Evolutionary conservation across 2,113 vertebrate species (phyloP).

Genomic region (Toxostoma redivivum): DNA sequence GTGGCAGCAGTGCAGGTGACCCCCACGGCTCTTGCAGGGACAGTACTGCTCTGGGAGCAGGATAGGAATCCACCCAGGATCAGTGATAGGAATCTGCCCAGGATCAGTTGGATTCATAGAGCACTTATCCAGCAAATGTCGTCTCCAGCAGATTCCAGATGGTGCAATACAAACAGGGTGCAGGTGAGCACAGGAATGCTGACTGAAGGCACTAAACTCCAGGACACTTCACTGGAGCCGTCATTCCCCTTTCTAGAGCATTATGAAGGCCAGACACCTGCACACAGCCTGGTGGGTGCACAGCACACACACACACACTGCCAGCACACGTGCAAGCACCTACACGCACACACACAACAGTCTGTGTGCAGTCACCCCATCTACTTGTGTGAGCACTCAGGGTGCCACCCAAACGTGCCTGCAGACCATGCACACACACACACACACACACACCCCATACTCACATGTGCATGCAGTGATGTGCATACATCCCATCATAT

Average conservation of each 20-base stretch:
- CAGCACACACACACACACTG: neutral
- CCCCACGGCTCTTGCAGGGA: neutral
- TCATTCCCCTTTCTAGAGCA: neutral
- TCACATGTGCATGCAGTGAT: rapidly evolving
- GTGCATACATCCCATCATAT: rapidly evolving
- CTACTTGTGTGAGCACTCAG: neutral
- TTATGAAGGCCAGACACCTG: neutral
- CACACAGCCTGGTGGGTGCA: neutral
- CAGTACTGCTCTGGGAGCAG: neutral
- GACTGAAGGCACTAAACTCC: neutral
- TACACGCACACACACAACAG: neutral
- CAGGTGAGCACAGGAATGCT: neutral
- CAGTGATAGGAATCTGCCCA: neutral
- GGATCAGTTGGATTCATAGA: neutral
- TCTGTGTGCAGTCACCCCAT: neutral
- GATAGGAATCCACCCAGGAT: neutral
- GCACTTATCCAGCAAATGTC: neutral
- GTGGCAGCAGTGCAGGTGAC: neutral
- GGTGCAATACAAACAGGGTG: neutral
- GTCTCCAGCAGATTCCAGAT: neutral
- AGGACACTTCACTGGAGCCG: neutral
- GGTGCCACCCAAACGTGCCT: rapidly evolving
- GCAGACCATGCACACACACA: neutral
- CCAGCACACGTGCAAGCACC: neutral
- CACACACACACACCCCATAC: neutral